phyloP scores from a whole-genome alignment of 2,113 vertebrate genomes.

The Otolemur garnettii region DNA sequence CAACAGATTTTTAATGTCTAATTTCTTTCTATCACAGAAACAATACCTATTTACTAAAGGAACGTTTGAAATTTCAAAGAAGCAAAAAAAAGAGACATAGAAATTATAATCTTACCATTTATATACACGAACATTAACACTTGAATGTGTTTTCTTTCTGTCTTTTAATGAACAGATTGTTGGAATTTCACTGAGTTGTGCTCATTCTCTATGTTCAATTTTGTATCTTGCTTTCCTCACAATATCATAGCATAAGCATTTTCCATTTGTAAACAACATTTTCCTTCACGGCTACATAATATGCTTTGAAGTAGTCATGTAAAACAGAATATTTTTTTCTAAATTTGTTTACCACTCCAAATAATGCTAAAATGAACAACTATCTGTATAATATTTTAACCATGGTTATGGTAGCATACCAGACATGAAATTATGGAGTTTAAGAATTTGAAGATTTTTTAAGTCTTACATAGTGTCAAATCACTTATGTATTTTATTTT shows the following conservation, averaged over 20 bases:
- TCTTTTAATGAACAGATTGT: constrained; percentile 62
- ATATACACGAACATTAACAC: constrained; percentile 44
- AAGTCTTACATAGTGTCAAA: not conserved
- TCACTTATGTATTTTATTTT: constrained; percentile 36
- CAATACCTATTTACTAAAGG: not conserved
- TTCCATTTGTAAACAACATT: constrained; percentile 51
- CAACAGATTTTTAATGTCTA: not conserved
- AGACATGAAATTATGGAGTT: not conserved
- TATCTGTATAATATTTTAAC: not conserved
- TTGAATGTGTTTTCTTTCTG: constrained; percentile 38
- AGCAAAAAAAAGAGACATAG: constrained; percentile 40
- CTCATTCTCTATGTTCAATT: constrained; percentile 30
- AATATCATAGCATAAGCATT: constrained; percentile 30
- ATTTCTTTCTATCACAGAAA: constrained; percentile 50
- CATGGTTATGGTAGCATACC: not conserved
- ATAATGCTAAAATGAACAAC: constrained; percentile 38
- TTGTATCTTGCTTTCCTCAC: constrained; percentile 26
- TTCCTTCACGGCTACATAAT: constrained; percentile 30
- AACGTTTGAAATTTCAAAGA: constrained; percentile 51
- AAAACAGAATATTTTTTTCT: not conserved
- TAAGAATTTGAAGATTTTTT: not conserved
- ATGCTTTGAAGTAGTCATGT: not conserved
- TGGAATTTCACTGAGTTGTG: constrained; percentile 29
- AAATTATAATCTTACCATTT: constrained; percentile 35
- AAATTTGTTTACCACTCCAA: constrained; percentile 49